Evolutionary conservation across 2,113 vertebrate species (phyloP).

Genomic region (Mormoops blainvillei): DNA sequence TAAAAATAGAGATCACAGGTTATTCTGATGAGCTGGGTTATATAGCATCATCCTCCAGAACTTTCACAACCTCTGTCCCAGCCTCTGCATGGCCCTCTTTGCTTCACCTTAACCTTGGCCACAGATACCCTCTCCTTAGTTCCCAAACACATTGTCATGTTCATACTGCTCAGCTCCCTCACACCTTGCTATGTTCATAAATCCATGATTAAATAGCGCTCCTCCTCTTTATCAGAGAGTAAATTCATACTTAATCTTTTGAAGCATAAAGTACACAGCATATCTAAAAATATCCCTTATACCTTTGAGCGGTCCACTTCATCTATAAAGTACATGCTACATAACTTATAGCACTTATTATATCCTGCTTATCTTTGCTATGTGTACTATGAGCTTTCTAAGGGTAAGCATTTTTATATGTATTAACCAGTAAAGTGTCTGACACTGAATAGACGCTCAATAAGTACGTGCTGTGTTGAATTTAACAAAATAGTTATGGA

Average conservation of each 20-base stretch:
- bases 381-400: background rate
- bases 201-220: background rate
- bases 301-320: background rate
- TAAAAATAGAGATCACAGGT: background rate
- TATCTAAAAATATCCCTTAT: background rate
- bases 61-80: background rate
- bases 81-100: background rate
- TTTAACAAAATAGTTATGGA: conserved; percentile 37
- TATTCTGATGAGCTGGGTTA: background rate
- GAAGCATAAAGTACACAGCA: background rate
- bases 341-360: background rate
- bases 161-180: background rate
- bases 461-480: conserved; percentile 12
- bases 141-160: background rate
- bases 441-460: conserved; percentile 3
- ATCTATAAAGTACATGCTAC: background rate
- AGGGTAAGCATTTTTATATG: background rate
- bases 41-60: background rate
- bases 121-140: background rate
- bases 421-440: background rate
- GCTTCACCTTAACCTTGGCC: background rate
- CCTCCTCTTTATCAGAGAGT: background rate
- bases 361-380: background rate
- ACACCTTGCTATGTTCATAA: background rate
- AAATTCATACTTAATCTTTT: background rate